A percentile compares a stretch with the other conserved stretches of the same genome.
These are phyloP conservation scores for Vanessa tameamea DNA, from an alignment of 1,140 invertebrate genomes.

Conservation along the genomic window DNA sequence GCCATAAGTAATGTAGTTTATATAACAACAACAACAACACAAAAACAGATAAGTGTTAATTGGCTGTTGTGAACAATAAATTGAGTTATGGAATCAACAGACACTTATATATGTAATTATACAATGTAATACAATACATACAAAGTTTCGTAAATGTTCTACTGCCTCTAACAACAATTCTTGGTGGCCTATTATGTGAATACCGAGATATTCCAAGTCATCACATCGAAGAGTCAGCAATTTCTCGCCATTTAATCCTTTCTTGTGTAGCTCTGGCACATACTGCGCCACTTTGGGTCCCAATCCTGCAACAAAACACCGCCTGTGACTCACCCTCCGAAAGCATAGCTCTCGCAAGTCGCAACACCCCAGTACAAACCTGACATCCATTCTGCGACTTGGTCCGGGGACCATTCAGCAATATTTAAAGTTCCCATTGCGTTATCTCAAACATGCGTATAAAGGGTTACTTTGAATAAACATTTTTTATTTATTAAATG, in stretches of 20 bases:
- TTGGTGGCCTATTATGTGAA: conserved; percentile 93
- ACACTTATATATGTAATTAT: background rate
- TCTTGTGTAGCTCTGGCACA: conserved; percentile 89
- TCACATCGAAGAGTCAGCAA: conserved; percentile 91
- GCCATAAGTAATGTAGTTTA: background rate
- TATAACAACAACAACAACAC: background rate
- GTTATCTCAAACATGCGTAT: conserved; percentile 28
- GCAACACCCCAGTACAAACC: conserved; percentile 74
- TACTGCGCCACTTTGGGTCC: conserved; percentile 91
- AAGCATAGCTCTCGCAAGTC: conserved; percentile 32
- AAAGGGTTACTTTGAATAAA: conserved; percentile 22
- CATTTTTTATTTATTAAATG: conserved; percentile 35
- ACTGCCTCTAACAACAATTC: conserved; percentile 95
- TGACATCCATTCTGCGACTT: conserved; percentile 96
- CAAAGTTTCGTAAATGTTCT: conserved; percentile 92
- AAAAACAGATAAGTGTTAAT: background rate
- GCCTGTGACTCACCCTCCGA: conserved; percentile 54
- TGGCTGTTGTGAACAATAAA: background rate
- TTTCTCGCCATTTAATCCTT: conserved; percentile 90
- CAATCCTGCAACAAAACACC: conserved; percentile 82
- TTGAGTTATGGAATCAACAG: background rate
- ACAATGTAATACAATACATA: conserved; percentile 78
- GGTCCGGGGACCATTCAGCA: conserved; percentile 94
- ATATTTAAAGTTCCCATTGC: conserved; percentile 91
- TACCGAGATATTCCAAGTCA: conserved; percentile 92